Evolutionary conservation across 2,113 vertebrate species (phyloP).

Genomic region (Pampusana beccarii): DNA sequence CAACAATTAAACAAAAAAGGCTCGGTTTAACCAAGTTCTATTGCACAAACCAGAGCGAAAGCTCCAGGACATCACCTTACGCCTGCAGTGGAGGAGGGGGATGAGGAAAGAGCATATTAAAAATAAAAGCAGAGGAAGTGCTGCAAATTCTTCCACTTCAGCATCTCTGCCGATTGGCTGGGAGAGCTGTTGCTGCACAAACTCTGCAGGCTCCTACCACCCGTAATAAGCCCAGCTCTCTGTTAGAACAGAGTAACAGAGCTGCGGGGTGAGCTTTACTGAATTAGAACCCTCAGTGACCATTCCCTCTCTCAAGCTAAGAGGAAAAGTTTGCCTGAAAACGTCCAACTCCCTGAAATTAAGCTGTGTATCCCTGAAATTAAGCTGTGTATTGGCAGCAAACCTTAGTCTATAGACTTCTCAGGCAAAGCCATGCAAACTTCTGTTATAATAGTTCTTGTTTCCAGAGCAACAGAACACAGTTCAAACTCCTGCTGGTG

Average conservation of each 20-base stretch:
- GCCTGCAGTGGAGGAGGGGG: not conserved
- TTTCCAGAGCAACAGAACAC: constrained; percentile 50
- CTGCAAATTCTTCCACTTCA: not conserved
- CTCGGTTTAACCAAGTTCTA: not conserved
- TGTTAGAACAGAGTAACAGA: not conserved
- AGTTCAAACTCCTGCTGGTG: not conserved
- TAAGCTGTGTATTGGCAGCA: not conserved
- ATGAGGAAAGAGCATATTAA: not conserved
- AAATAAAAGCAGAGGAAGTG: constrained; percentile 3
- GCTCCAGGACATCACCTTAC: not conserved
- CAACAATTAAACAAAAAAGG: not conserved
- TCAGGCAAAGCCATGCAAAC: not conserved
- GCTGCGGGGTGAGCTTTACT: not conserved
- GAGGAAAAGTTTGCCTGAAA: not conserved
- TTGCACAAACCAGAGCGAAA: not conserved
- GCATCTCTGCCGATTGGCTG: not conserved
- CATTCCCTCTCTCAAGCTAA: not conserved
- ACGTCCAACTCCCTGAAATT: not conserved
- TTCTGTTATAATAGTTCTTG: not conserved
- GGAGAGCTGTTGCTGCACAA: not conserved
- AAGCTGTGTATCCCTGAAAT: not conserved
- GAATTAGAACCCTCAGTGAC: not conserved
- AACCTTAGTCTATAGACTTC: not conserved
- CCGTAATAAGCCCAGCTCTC: not conserved
- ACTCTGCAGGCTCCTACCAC: not conserved